Evolutionary conservation across 2,888 invertebrate species (phyloP).

Genomic region (Idaea straminata): DNA sequence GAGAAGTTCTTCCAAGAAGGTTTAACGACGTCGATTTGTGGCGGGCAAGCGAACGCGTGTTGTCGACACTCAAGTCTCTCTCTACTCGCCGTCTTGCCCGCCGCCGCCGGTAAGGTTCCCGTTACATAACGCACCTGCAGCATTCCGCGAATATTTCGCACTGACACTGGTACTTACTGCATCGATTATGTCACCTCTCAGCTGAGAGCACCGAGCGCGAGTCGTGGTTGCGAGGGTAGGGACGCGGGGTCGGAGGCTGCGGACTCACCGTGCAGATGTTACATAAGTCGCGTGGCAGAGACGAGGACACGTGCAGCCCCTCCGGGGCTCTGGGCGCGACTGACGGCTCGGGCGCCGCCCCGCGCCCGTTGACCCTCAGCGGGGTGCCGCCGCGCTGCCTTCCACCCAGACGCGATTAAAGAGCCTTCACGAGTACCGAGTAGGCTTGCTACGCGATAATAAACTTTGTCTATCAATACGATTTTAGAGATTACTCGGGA

Average conservation of each 20-base stretch:
- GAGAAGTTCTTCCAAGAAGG: slow-evolving; percentile 30
- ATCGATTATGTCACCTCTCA: slow-evolving; percentile 76
- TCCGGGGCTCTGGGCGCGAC: slow-evolving; percentile 73
- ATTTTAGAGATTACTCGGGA: slow-evolving; percentile 47
- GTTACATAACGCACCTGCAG: slow-evolving; percentile 71
- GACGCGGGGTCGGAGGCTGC: slow-evolving; percentile 59
- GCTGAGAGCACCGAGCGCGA: slow-evolving; percentile 53
- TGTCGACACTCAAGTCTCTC: slow-evolving; percentile 3
- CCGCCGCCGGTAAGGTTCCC: slow-evolving; percentile 36
- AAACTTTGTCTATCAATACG: slow-evolving; percentile 58
- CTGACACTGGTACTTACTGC: slow-evolving; percentile 74
- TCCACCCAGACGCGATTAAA: slow-evolving; percentile 67
- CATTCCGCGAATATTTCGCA: slow-evolving; percentile 53
- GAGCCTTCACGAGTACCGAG: slow-evolving; percentile 68
- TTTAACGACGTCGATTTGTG: slow-evolving; percentile 26
- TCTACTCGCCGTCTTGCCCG: slow-evolving; percentile 13
- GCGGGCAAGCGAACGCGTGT: slow-evolving; percentile 22
- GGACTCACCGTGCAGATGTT: slow-evolving; percentile 77
- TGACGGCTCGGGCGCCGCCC: slow-evolving; percentile 71
- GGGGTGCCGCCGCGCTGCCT: slow-evolving; percentile 48
- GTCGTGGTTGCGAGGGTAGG: slow-evolving; percentile 30
- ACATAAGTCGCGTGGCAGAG: slow-evolving; percentile 72
- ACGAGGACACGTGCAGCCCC: slow-evolving; percentile 72
- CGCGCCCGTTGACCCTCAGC: slow-evolving; percentile 64
- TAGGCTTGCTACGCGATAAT: slow-evolving; percentile 55